Percentiles rank a stretch among this genome's conserved stretches.
Evolutionary conservation across 2,113 vertebrate species (phyloP).

Genomic region (Semnornis frantzii): DNA sequence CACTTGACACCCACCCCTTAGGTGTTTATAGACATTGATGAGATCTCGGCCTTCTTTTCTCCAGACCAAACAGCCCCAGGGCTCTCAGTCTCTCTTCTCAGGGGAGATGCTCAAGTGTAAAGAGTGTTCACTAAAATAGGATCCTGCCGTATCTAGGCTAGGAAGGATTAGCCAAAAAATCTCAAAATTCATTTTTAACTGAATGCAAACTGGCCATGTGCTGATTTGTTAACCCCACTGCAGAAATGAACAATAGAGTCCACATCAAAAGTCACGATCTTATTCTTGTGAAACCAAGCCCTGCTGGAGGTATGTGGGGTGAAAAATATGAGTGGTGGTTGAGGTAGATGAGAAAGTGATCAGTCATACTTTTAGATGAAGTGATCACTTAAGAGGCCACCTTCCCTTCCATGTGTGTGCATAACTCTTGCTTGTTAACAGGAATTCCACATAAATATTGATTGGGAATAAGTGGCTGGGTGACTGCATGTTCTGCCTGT

Average conservation of each 20-base stretch:
- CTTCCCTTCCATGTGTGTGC: background rate
- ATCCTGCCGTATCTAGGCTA: background rate
- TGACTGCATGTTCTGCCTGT: slow-evolving; percentile 28
- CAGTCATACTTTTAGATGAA: background rate
- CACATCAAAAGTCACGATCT: background rate
- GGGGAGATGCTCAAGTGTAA: background rate
- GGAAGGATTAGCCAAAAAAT: background rate
- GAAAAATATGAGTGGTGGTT: background rate
- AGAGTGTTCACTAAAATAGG: background rate
- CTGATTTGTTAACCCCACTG: background rate
- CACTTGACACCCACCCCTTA: no score
- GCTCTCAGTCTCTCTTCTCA: no score
- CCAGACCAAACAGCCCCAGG: no score
- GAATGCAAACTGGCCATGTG: background rate
- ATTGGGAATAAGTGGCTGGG: slow-evolving; percentile 25
- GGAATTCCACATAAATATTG: slow-evolving; percentile 16
- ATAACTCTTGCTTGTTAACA: slow-evolving; percentile 30
- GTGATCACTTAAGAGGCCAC: background rate
- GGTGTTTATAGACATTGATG: no score
- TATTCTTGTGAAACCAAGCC: background rate
- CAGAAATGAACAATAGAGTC: background rate
- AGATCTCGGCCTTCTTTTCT: no score
- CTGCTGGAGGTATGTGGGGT: background rate
- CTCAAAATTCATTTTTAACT: background rate
- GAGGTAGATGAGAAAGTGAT: background rate